Evolutionary conservation across 2,888 invertebrate genomes (phyloP).

Genomic region (Drosophila eohydei): DNA sequence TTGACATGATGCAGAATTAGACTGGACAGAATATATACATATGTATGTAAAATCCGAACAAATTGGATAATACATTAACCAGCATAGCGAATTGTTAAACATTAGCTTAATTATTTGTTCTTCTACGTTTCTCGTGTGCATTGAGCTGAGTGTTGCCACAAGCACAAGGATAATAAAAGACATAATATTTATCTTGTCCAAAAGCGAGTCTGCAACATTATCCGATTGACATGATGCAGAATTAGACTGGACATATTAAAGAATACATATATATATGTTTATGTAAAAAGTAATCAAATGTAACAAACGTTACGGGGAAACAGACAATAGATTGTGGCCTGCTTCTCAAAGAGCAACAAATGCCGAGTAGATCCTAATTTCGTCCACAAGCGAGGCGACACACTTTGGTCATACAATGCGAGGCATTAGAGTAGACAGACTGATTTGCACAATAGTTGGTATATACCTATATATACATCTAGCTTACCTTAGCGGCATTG

Average conservation of each 20-base stretch:
- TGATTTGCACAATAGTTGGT: neutral
- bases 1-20: constrained; percentile 72
- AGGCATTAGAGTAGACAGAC: neutral
- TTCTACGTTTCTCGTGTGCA: constrained; percentile 82
- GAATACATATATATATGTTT: neutral
- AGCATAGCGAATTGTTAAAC: neutral
- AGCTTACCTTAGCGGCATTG: constrained; percentile 96
- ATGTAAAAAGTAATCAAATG: neutral
- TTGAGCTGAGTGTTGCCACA: constrained; percentile 50
- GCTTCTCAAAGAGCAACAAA: neutral
- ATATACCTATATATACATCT: neutral
- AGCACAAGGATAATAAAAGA: constrained; percentile 83
- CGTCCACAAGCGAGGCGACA: neutral
- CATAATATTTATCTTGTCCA: constrained; percentile 72
- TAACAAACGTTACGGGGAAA: neutral
- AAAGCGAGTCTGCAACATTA: constrained; percentile 80
- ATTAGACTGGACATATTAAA: constrained; percentile 66
- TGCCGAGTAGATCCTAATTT: neutral
- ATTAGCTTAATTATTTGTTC: constrained; percentile 53
- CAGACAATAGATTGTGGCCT: neutral
- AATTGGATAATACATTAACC: too few relatives aligned
- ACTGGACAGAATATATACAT: constrained; percentile 38
- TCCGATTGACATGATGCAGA: constrained; percentile 60
- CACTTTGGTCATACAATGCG: neutral
- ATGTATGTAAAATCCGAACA: too few relatives aligned